Evolutionary conservation across 2,797 vertebrate genomes (phyloP).

Genomic region (Silurus lanzhouensis): DNA sequence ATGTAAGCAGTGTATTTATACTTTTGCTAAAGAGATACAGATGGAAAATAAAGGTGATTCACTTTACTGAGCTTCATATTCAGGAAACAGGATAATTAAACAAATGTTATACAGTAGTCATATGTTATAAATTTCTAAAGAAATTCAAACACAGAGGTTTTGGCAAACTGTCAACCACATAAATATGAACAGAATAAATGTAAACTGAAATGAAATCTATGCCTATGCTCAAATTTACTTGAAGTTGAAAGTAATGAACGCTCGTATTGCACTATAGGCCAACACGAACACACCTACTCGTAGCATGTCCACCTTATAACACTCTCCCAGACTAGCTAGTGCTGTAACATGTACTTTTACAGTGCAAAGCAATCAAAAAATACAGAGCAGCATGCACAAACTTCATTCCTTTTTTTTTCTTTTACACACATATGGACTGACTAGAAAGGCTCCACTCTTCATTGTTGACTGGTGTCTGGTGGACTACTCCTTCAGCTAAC

Average conservation of each 20-base stretch:
- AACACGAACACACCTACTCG: background rate
- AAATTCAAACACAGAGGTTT: background rate
- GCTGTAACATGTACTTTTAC: background rate
- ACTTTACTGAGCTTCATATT: background rate
- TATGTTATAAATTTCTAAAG: background rate
- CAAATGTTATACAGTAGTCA: background rate
- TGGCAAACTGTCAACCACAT: too few species aligned
- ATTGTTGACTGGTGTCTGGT: background rate
- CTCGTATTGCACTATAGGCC: background rate
- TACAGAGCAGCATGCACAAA: background rate
- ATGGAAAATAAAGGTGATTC: background rate
- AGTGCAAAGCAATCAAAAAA: background rate
- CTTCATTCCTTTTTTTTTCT: background rate
- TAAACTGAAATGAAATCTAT: background rate
- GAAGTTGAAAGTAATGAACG: too few species aligned
- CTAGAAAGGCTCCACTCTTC: background rate
- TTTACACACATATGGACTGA: background rate
- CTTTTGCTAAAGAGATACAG: too few species aligned
- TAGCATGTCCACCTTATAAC: background rate
- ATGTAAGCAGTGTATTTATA: too few species aligned
- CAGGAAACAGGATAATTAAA: background rate
- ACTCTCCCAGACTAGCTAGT: background rate
- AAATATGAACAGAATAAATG: too few species aligned
- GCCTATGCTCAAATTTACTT: background rate
- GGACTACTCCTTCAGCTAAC: background rate